Evolutionary conservation across 2,888 invertebrate species (phyloP).

Genomic region (Melanostoma scalare): DNA sequence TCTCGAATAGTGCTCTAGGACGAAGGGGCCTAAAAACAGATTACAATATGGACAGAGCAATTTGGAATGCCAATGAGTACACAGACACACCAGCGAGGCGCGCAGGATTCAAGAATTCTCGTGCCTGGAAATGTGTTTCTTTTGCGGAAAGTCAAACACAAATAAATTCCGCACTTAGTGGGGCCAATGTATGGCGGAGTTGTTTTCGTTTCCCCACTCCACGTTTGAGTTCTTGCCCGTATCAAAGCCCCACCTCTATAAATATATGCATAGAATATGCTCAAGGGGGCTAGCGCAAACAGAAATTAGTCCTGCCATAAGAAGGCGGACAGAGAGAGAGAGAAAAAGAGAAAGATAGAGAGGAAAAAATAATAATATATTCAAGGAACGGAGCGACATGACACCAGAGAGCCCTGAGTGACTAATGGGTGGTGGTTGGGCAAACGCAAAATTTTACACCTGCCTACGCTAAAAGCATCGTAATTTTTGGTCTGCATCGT

Average conservation of each 20-base stretch:
- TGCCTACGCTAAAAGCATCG: slow-evolving; percentile 64
- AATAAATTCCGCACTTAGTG: slow-evolving; percentile 64
- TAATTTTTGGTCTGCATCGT: slow-evolving; percentile 64
- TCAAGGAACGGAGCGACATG: slow-evolving; percentile 18
- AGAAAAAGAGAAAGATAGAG: neutral
- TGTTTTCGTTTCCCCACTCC: slow-evolving; percentile 11
- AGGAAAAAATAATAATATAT: slow-evolving; percentile 20
- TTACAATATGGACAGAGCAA: slow-evolving; percentile 54
- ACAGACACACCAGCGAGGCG: neutral
- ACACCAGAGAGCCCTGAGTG: slow-evolving; percentile 17
- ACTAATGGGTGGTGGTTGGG: slow-evolving; percentile 55
- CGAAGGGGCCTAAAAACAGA: slow-evolving; percentile 37
- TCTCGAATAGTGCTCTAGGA: slow-evolving; percentile 6
- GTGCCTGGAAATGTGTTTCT: slow-evolving; percentile 27
- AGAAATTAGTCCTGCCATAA: slow-evolving; percentile 50
- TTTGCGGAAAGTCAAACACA: slow-evolving; percentile 36
- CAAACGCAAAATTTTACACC: slow-evolving; percentile 58
- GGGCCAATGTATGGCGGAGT: slow-evolving; percentile 27
- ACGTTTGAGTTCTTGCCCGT: neutral
- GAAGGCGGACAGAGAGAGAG: neutral
- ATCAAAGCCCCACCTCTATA: slow-evolving; percentile 7
- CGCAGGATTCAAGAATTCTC: slow-evolving; percentile 38
- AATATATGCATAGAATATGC: neutral
- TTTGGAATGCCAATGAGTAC: slow-evolving; percentile 51
- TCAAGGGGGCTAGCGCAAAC: slow-evolving; percentile 27